These are phyloP conservation scores for Myotis daubentonii DNA, from an alignment of 2,797 vertebrate genomes.

Conservation along the genomic window DNA sequence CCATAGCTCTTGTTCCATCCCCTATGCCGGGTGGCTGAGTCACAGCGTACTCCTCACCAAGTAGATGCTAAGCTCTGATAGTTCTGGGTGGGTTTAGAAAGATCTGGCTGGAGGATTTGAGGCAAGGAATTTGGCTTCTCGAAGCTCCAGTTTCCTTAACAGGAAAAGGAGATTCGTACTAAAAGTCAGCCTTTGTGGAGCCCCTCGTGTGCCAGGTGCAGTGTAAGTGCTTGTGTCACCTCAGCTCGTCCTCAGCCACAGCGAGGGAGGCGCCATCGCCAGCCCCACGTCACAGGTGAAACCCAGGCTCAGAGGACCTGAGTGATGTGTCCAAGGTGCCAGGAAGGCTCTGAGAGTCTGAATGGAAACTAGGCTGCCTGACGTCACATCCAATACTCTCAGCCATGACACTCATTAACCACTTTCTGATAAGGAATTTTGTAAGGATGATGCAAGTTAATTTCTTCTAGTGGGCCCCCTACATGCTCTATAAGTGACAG, in stretches of 20 bases:
- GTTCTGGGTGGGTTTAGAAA: background rate
- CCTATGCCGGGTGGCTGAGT: background rate
- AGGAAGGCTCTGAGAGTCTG: background rate
- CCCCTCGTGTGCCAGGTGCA: background rate
- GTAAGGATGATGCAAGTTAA: background rate
- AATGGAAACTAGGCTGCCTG: background rate
- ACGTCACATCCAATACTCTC: background rate
- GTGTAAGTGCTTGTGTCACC: background rate
- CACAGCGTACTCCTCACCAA: background rate
- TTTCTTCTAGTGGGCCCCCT: background rate
- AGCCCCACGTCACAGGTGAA: background rate
- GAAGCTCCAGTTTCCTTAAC: background rate
- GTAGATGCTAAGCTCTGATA: background rate
- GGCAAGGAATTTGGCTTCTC: background rate
- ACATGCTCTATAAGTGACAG: background rate
- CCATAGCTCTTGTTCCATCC: background rate
- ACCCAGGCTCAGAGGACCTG: slow-evolving; percentile 7
- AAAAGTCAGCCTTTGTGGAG: background rate
- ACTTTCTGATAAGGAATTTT: slow-evolving; percentile 4
- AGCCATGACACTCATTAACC: background rate
- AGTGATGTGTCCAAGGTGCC: background rate
- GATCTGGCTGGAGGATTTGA: background rate
- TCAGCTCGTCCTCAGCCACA: background rate
- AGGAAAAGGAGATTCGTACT: background rate
- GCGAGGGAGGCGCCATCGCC: background rate